Evolutionary conservation across 2,113 vertebrate species (phyloP).

Genomic region (Atherinomorus stipes): DNA sequence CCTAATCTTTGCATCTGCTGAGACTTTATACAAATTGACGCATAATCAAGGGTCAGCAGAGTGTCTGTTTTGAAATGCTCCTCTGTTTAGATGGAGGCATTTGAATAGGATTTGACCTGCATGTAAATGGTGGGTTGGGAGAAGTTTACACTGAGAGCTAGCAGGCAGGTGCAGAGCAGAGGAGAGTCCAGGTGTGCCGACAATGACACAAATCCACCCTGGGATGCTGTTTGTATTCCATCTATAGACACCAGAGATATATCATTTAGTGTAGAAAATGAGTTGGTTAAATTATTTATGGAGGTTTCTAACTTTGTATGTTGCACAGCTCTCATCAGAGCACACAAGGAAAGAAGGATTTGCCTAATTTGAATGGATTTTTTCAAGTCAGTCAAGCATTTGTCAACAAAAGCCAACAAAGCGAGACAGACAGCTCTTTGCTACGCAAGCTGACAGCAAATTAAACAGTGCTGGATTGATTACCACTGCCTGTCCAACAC

Average conservation of each 20-base stretch:
- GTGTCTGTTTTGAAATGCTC: constrained; percentile 74
- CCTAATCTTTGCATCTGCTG: constrained; percentile 37
- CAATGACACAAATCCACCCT: constrained; percentile 43
- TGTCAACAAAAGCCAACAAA: constrained; percentile 80
- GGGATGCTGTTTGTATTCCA: constrained; percentile 40
- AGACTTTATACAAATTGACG: constrained; percentile 73
- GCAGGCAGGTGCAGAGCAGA: constrained; percentile 72
- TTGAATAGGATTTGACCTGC: constrained; percentile 83
- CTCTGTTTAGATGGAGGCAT: constrained; percentile 72
- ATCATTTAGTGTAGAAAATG: constrained; percentile 3
- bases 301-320: neutral
- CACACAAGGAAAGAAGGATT: constrained; percentile 66
- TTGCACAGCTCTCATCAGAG: constrained; percentile 15
- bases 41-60: constrained; percentile 55
- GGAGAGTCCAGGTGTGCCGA: constrained; percentile 66
- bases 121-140: constrained; percentile 80
- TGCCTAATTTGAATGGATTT: constrained; percentile 78
- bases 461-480: constrained; percentile 72
- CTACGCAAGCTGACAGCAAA: constrained; percentile 64
- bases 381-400: constrained; percentile 72
- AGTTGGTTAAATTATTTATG: constrained; percentile 21
- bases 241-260: constrained; percentile 18
- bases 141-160: constrained; percentile 67
- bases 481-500: constrained; percentile 61
- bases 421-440: constrained; percentile 71